Evolutionary conservation across 2,797 vertebrate genomes (phyloP), one percentile per base, ranked within the genome.

Genomic region (Anguilla marmorata): DNA sequence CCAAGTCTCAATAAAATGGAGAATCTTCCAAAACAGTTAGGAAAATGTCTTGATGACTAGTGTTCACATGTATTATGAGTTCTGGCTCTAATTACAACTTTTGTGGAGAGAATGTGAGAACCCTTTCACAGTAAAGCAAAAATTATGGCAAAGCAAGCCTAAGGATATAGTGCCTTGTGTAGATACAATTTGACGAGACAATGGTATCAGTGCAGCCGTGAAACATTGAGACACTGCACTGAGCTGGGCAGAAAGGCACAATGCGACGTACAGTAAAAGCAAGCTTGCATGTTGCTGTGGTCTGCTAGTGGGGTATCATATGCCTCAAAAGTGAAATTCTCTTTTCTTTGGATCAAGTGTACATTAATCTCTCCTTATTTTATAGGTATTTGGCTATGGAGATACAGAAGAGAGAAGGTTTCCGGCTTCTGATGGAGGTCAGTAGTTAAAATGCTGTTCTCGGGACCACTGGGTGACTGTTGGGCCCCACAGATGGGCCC

Each of bases 341-440:
- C n/a, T 66, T n/a, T 27, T 27, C 52, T 33, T 6, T 82, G 2
- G 3, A 69, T 87, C 54, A 45, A 58, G 19, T 56, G 30, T 63
- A 48, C 56, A 41, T 87, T 37, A 12, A 50, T 60, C 5, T 80
- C 1, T 50, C 33, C 72, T 86, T 24, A 94, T 63, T 60, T 58
- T 93, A 54, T 92, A 98, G 97, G 58, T 97, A 97, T 89, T 93
- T 97, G 9, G 94, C 94, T 80, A 94, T 96, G 9, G 96, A 97
- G 94, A 95, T 97, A 89, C 96, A 97, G 93, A 96, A 95, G 88
- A 96, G 95, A 94, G 95, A 97, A 76, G 96, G 96, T 54, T 97
- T 97, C 90, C 93, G 90, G 85, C 93, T 97, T 89, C 86, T 98
- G 88, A 93, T 97, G 91, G 96, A 98, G 91, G 79, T 82, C 79